Conservation (phyloP, 2,797 vertebrate species). For the Sebastolobus alascanus region DNA sequence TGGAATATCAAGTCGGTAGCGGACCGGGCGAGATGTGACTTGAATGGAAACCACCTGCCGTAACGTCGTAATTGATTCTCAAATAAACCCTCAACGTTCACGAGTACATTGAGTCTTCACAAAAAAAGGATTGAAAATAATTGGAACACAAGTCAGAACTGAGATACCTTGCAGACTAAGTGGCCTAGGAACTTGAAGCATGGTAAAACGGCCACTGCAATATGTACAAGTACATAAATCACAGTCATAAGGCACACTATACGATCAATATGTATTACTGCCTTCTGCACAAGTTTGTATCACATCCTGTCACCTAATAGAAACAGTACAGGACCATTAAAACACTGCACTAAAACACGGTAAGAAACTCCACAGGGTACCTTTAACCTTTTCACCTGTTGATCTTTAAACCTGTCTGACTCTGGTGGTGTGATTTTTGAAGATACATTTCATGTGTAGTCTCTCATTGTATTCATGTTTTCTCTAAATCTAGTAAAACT, state of each 20-base stretch:
- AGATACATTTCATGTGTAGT: neutral
- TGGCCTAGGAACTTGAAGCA: no score
- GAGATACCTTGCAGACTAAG: no score
- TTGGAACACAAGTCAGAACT: no score
- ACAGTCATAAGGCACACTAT: neutral
- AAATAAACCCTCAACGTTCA: no score
- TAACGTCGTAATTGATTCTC: no score
- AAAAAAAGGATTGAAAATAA: no score
- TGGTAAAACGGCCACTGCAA: no score
- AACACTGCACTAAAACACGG: neutral
- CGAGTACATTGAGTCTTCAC: no score
- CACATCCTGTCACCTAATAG: neutral
- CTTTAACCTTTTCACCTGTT: neutral
- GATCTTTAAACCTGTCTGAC: slow-evolving; percentile 26
- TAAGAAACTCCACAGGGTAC: slow-evolving; percentile 9
- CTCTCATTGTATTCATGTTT: neutral
- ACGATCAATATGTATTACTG: neutral
- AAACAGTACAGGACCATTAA: neutral
- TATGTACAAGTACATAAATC: neutral
- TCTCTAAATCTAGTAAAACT: slow-evolving; percentile 6
- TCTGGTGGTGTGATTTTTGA: slow-evolving; percentile 42
- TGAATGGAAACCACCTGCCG: no score
- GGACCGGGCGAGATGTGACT: no score
- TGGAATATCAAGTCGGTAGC: no score
- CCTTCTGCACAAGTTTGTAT: neutral